Base-by-base conservation (phyloP, 2,113 vertebrate genomes). In the Morone chrysops region DNA sequence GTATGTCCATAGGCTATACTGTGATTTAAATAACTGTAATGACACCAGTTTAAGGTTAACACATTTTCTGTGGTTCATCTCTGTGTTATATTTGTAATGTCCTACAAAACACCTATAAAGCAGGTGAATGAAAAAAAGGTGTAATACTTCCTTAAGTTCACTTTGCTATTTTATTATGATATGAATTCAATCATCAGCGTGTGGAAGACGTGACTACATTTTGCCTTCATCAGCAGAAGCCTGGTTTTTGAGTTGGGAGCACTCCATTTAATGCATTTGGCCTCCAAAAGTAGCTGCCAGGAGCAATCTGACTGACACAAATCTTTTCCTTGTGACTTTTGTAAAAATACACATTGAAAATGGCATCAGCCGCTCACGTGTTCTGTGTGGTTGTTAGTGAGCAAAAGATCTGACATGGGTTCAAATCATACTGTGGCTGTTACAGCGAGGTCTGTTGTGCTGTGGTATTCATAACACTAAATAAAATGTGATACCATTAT, bases 211-310 rank as follows among this genome's bases (percentile, higher is more conserved):
- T 70, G 50, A 22, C 17, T 60, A 47, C n/a, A 57, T n/a, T 69
- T 61, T 50, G 56, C 48, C 38, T 70, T 54, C 47, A 60, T 71
- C 71, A 59, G 78, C 72, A 70, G 70, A 82, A 0, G 25, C 17
- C 18, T 36, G 8, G 38, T 60, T 83, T 17, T 40, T 65, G 36
- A 70, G 25, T 22, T 83, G 50, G 50, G 31, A 67, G 43, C 5
- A 3, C 53, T 80, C 51, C 40, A 38, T 74, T 60, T 60, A 43
- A 70, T 51, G 47, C 57, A 31, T 72, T 76, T 75, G 87, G 70
- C 2, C 14, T 80, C 56, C 47, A 20, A 81, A 80, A 47, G 50
- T 56, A 75, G 40, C 84, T 1, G 60, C 31, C 69, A 10, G 6
- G 17, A 62, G 51, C 25, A n/a, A 81, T 47, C 38, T 60, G 51